phyloP scores from a whole-genome alignment of 2,113 vertebrate species.

The western clawed frog (Xenopus tropicalis) region DNA sequence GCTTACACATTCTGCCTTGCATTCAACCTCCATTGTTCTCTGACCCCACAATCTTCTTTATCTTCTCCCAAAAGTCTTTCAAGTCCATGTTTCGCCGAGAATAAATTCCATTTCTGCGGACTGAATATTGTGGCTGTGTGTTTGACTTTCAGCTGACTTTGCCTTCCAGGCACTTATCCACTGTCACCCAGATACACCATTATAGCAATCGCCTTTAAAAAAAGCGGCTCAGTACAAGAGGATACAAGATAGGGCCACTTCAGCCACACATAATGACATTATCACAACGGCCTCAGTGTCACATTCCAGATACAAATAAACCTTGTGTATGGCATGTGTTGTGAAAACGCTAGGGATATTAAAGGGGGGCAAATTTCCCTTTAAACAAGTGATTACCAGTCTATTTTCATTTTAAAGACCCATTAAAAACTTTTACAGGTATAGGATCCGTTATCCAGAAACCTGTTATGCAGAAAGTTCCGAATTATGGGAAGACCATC shows the following conservation, averaged over 20 bases:
- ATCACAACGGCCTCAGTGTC: constrained; percentile 32
- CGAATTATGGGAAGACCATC: too few species aligned
- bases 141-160: constrained; percentile 1
- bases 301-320: constrained; percentile 25
- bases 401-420: too few species aligned
- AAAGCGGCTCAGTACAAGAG: not conserved
- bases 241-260: constrained; percentile 8
- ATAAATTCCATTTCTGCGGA: too few species aligned
- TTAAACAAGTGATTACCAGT: too few species aligned
- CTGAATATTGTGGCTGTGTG: not conserved
- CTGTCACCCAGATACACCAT: constrained; percentile 4
- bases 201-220: not conserved
- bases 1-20: too few species aligned
- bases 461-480: too few species aligned
- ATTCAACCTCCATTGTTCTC: too few species aligned
- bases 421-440: too few species aligned
- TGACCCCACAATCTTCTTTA: too few species aligned
- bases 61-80: too few species aligned
- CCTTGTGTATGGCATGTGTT: constrained; percentile 1
- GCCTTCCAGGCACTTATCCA: not conserved
- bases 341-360: constrained; percentile 32
- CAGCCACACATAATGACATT: constrained; percentile 34
- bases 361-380: not conserved
- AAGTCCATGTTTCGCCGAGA: too few species aligned
- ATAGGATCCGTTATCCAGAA: too few species aligned